phyloP scores from a whole-genome alignment of 2,113 vertebrate genomes.

The Sinocyclocheilus anshuiensis region DNA sequence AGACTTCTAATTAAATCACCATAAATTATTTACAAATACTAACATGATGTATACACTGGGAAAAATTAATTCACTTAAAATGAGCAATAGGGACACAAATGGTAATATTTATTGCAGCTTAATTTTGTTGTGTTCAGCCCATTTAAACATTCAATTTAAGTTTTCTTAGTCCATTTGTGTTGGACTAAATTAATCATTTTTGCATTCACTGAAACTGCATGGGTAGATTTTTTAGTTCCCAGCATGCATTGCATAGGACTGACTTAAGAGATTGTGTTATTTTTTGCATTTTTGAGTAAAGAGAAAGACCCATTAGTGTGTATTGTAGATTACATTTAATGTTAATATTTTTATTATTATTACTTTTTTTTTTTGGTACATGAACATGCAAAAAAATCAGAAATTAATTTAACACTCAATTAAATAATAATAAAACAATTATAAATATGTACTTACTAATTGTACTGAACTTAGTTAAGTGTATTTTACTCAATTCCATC shows the following conservation, averaged over 20 bases:
- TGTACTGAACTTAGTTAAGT: neutral
- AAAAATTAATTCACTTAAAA: neutral
- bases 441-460: neutral
- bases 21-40: neutral
- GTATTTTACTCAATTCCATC: neutral
- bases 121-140: no score
- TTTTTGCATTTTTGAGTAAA: neutral
- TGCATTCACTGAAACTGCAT: neutral
- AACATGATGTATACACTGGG: neutral
- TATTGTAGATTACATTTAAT: no score
- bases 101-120: no score
- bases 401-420: no score
- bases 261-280: neutral
- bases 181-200: neutral
- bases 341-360: no score
- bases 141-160: no score
- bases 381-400: no score
- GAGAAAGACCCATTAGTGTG: neutral
- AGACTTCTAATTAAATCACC: neutral
- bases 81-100: no score
- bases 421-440: no score
- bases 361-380: no score
- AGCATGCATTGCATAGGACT: neutral
- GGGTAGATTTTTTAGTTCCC: neutral
- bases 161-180: no score